These are phyloP conservation scores for Melanotaenia trifasciata DNA, from an alignment of 2,797 vertebrate species.

Conservation along the genomic window DNA sequence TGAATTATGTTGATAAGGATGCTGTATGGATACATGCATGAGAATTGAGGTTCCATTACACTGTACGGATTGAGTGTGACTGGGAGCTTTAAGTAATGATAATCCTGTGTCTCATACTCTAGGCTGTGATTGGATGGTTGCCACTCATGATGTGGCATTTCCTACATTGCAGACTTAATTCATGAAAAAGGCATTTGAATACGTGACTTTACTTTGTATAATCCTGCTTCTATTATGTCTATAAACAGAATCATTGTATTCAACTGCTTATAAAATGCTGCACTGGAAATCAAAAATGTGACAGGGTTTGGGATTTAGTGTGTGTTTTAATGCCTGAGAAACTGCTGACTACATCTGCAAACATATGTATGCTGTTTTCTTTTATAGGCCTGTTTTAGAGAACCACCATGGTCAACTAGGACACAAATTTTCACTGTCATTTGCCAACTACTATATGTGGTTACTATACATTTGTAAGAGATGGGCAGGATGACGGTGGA, in stretches of 20 bases:
- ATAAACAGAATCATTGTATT: background rate
- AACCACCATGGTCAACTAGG: background rate
- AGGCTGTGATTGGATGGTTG: slow-evolving; percentile 52
- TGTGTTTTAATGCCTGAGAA: background rate
- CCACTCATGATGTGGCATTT: slow-evolving; percentile 29
- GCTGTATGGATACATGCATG: slow-evolving; percentile 5
- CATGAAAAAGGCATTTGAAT: slow-evolving; percentile 22
- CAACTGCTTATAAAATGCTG: background rate
- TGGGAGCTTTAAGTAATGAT: slow-evolving; percentile 41
- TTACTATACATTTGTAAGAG: background rate
- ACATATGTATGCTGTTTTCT: background rate
- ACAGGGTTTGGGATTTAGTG: slow-evolving; percentile 5
- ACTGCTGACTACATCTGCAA: background rate
- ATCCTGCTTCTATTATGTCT: slow-evolving; percentile 1
- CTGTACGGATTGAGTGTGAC: slow-evolving; percentile 31
- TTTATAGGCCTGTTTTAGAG: background rate
- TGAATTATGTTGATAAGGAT: slow-evolving; percentile 29
- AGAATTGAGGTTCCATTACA: slow-evolving; percentile 12
- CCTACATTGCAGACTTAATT: slow-evolving; percentile 24
- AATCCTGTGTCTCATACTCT: slow-evolving; percentile 46
- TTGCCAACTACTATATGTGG: background rate
- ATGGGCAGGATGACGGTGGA: background rate
- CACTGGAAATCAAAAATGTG: background rate
- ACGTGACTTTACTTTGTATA: slow-evolving; percentile 2
- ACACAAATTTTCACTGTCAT: background rate